Conservation (phyloP, 2,888 invertebrate genomes). For the Chrysodeixis includens region DNA sequence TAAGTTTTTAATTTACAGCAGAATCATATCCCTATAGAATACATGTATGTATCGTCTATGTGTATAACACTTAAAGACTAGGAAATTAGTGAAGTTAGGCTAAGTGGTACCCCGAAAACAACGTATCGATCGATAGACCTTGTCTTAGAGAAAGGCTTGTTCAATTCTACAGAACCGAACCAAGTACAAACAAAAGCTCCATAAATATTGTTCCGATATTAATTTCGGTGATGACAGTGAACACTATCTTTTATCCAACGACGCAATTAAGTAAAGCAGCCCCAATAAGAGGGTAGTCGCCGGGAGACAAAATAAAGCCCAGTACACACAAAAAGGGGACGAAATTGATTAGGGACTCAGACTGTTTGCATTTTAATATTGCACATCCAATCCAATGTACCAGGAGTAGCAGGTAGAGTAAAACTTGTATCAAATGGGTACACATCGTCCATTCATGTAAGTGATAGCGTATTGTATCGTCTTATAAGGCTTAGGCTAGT, state of each 20-base stretch:
- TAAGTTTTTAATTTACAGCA: too few species aligned
- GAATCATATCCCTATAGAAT: too few species aligned
- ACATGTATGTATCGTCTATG: too few species aligned
- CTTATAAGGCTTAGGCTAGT: slow-evolving; percentile 4
- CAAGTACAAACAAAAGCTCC: slow-evolving; percentile 6
- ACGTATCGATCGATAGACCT: background rate
- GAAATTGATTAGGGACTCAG: slow-evolving; percentile 53
- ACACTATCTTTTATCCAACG: slow-evolving; percentile 45
- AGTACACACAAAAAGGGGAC: slow-evolving; percentile 50
- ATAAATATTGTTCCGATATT: slow-evolving; percentile 35
- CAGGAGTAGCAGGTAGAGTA: slow-evolving; percentile 25
- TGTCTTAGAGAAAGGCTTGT: background rate
- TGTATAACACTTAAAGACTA: background rate
- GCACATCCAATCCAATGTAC: slow-evolving; percentile 41
- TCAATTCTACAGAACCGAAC: slow-evolving; percentile 6
- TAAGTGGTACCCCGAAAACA: background rate
- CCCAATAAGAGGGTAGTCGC: slow-evolving; percentile 39
- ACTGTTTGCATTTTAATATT: slow-evolving; percentile 54
- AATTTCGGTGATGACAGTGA: slow-evolving; percentile 22
- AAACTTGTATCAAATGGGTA: slow-evolving; percentile 8
- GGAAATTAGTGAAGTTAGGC: background rate
- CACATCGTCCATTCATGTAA: background rate
- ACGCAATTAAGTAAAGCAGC: slow-evolving; percentile 47
- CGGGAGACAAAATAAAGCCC: slow-evolving; percentile 41
- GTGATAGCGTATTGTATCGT: background rate